Evolutionary conservation across 2,113 vertebrate genomes (phyloP).

Genomic region (Antechinus flavipes): DNA sequence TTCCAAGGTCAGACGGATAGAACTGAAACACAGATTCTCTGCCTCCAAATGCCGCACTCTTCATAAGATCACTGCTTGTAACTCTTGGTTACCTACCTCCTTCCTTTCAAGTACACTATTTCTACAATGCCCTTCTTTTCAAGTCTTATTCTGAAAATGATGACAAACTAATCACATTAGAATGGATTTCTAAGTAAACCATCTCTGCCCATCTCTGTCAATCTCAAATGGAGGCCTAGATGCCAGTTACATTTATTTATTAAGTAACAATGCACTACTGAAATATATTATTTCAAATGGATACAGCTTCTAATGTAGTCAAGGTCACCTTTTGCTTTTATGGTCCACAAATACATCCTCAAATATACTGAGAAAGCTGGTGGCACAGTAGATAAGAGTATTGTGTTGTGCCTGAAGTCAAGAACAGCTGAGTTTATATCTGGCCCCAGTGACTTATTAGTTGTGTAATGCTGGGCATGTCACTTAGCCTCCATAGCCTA

Average conservation of each 20-base stretch:
- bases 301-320: neutral
- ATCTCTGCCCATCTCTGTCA: neutral
- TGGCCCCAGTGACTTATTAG: neutral
- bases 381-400: neutral
- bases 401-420: neutral
- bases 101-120: neutral
- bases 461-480: neutral
- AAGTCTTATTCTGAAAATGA: neutral
- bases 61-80: neutral
- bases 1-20: neutral
- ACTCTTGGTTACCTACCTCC: neutral
- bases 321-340: neutral
- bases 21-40: neutral
- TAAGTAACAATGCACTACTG: neutral
- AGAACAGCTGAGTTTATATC: neutral
- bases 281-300: neutral
- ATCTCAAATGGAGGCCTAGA: neutral
- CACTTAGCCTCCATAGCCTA: neutral
- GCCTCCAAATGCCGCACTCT: neutral
- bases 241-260: neutral
- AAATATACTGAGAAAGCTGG: neutral
- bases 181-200: neutral
- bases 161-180: neutral
- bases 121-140: neutral
- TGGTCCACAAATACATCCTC: neutral